Evolutionary conservation across 1,140 invertebrate genomes (phyloP).

Genomic region (Chlorops oryzae): DNA sequence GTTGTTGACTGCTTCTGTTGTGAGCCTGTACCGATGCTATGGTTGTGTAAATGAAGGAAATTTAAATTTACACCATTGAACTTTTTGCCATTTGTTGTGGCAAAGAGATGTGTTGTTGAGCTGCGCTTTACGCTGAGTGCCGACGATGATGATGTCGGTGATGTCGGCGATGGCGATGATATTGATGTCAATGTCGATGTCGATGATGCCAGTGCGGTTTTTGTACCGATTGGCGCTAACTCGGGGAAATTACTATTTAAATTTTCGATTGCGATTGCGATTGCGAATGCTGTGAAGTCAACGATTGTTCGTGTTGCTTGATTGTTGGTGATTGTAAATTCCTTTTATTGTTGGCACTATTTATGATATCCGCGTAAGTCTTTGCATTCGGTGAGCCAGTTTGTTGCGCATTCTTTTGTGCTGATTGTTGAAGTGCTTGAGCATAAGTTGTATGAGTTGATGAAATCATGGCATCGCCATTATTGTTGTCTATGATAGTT

Average conservation of each 20-base stretch:
- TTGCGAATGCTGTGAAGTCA: slow-evolving; percentile 2
- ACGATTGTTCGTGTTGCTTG: slow-evolving; percentile 3
- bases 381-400: slow-evolving; percentile 2
- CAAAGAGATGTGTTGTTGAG: slow-evolving; percentile 3
- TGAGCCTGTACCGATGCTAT: no score
- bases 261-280: background rate
- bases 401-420: background rate
- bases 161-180: no score
- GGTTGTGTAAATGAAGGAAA: slow-evolving; percentile 10
- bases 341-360: background rate
- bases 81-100: slow-evolving; percentile 5
- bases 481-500: background rate
- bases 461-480: background rate
- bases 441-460: slow-evolving; percentile 1
- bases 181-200: no score
- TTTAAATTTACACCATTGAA: slow-evolving; percentile 8
- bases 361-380: slow-evolving; percentile 10
- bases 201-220: background rate
- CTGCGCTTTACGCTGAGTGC: background rate
- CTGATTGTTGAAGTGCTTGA: slow-evolving; percentile 7
- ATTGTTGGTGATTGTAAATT: slow-evolving; percentile 6
- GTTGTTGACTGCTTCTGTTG: slow-evolving; percentile 6
- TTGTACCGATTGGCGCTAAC: background rate
- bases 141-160: no score
- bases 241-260: background rate